These are phyloP conservation scores for Ambastaia sidthimunki DNA, from an alignment of 2,797 vertebrate genomes.

Conservation along the genomic window DNA sequence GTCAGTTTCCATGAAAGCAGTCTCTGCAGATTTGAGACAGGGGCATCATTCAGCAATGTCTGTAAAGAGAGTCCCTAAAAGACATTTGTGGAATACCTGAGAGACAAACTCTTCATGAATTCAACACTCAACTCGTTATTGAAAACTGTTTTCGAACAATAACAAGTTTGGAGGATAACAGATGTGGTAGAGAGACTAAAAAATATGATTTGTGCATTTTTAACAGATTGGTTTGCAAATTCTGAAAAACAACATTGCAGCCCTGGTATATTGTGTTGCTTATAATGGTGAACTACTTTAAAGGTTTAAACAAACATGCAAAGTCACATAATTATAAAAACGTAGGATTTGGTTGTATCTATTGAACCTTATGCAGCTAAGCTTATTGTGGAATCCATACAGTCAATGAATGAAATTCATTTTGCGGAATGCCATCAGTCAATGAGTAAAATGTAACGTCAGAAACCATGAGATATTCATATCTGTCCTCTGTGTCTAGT, in stretches of 20 bases:
- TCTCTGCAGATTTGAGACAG: constrained; percentile 48
- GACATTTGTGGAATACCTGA: constrained; percentile 50
- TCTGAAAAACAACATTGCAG: too few species aligned
- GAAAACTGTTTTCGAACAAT: constrained; percentile 18
- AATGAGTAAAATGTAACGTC: constrained; percentile 44
- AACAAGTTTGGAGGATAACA: background rate
- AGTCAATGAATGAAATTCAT: too few species aligned
- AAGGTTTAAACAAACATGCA: background rate
- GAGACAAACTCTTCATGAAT: constrained; percentile 55
- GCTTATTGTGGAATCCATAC: constrained; percentile 36
- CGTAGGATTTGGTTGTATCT: background rate
- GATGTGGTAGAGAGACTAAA: too few species aligned
- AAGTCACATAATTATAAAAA: constrained; percentile 8
- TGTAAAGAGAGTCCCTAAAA: constrained; percentile 49
- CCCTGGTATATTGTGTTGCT: background rate
- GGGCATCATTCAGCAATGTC: constrained; percentile 60
- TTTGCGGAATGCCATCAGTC: too few species aligned
- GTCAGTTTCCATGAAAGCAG: constrained; percentile 50
- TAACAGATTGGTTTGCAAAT: too few species aligned
- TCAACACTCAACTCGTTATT: constrained; percentile 39
- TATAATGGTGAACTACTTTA: background rate
- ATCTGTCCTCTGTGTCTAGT: constrained; percentile 36
- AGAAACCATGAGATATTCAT: constrained; percentile 43
- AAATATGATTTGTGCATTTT: too few species aligned
- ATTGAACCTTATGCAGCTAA: constrained; percentile 3